Percentiles rank a stretch among this genome's conserved stretches.
phyloP scores from a whole-genome alignment of 2,113 vertebrate genomes.

The Peucedramus taeniatus region DNA sequence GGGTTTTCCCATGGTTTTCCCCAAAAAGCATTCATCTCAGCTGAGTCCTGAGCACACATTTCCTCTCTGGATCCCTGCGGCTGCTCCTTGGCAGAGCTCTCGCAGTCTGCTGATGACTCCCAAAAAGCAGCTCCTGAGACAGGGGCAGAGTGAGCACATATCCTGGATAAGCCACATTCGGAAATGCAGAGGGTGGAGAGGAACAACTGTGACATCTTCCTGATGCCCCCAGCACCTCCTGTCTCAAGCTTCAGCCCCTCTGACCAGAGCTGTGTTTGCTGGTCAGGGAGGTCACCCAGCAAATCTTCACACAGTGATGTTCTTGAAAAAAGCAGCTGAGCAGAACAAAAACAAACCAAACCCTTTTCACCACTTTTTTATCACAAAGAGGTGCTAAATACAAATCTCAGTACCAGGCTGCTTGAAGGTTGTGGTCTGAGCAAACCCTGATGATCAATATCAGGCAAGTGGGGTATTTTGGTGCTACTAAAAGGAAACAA shows the following conservation, averaged over 20 bases:
- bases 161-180: accelerated
- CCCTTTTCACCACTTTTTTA: background rate
- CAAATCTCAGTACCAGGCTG: background rate
- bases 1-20: conserved; percentile 2
- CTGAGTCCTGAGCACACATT: background rate
- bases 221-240: background rate
- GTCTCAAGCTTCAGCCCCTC: background rate
- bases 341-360: background rate
- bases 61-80: background rate
- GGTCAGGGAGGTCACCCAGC: background rate
- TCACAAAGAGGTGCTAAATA: background rate
- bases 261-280: background rate
- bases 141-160: background rate
- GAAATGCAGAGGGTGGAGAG: background rate
- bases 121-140: background rate
- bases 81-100: background rate
- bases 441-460: background rate
- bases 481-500: background rate
- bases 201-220: background rate
- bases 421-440: background rate
- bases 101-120: background rate
- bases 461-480: background rate
- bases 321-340: background rate
- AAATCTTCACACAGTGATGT: background rate
- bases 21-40: background rate